Evolutionary conservation across 92 coral and sea anemone genomes (phyloP), one percentile per base, ranked within the genome.

Genomic region (Meandrina meandrites): DNA sequence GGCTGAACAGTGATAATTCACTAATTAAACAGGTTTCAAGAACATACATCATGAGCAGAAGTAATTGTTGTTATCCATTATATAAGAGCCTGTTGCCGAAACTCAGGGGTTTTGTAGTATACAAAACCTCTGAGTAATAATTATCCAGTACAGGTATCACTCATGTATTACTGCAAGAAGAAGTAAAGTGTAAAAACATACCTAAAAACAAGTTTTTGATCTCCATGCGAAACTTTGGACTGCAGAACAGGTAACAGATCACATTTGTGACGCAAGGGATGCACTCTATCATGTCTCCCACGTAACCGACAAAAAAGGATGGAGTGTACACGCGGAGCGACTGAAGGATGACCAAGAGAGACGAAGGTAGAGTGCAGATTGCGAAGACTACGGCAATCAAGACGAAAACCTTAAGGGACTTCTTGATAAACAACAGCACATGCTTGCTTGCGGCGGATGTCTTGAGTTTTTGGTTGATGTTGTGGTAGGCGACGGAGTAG

Each of bases 161-260:
- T n/a, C n/a, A n/a, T n/a, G n/a, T n/a, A n/a, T n/a, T n/a, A n/a
- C n/a, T n/a, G n/a, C n/a, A n/a, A n/a, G n/a, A n/a, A n/a, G n/a
- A n/a, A 60, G 13, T 17, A 66, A 66, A 24, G 70, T 8, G 11
- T 13, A n/a, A 7, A 56, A 45, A 84, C 78, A 81, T 21, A 84
- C 87, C 73, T 54, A 58, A 22, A 11, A 86, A 40, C 75, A 86
- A 64, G 30, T 77, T 86, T 66, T 64, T 76, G 60, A 86, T 78
- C 22, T 86, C 88, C 88, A 48, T 76, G 21, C 88, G 82, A 75
- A 86, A 86, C 71, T 86, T 86, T 8, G 88, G 88, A 51, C 88
- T 86, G 82, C 88, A 86, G 37, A 64, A 11, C 82, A 78, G 62
- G 77, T 76, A 86, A 62, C 88, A 86, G 34, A 86, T 77, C 22